Conservation (phyloP, 1,140 invertebrate species). For the Aphis gossypii region DNA sequence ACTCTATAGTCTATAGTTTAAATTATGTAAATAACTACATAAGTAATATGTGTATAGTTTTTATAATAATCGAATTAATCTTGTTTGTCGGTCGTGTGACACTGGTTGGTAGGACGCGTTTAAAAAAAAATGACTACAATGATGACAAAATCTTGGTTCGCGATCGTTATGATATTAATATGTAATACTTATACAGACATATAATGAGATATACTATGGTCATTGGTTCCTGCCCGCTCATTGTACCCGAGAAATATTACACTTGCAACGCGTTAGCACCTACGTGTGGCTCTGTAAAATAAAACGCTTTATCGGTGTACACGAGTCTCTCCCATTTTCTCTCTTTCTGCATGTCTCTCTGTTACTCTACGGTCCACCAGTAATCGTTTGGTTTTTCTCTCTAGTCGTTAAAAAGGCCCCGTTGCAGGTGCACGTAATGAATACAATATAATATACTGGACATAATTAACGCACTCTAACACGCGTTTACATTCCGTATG, state of each 20-base stretch:
- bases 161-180: not conserved
- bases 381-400: not conserved
- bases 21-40: not conserved
- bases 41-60: not conserved
- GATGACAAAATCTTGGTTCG: not conserved
- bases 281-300: constrained; percentile 20
- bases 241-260: constrained; percentile 32
- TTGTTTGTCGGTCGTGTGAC: not conserved
- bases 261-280: not conserved
- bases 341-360: too few species aligned
- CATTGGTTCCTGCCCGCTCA: not conserved
- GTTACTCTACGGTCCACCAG: not conserved
- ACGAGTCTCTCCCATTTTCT: not conserved
- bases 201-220: not conserved
- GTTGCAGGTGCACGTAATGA: not conserved
- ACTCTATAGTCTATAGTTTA: not conserved
- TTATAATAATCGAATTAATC: constrained; percentile 10
- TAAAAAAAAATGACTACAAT: not conserved
- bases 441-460: not conserved
- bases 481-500: not conserved
- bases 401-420: not conserved
- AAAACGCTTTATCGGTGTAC: not conserved
- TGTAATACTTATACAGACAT: not conserved
- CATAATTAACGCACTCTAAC: not conserved
- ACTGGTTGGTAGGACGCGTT: not conserved